These are phyloP conservation scores for Nematostella vectensis DNA, from an alignment of 92 coral and sea anemone species.

Conservation along the genomic window DNA sequence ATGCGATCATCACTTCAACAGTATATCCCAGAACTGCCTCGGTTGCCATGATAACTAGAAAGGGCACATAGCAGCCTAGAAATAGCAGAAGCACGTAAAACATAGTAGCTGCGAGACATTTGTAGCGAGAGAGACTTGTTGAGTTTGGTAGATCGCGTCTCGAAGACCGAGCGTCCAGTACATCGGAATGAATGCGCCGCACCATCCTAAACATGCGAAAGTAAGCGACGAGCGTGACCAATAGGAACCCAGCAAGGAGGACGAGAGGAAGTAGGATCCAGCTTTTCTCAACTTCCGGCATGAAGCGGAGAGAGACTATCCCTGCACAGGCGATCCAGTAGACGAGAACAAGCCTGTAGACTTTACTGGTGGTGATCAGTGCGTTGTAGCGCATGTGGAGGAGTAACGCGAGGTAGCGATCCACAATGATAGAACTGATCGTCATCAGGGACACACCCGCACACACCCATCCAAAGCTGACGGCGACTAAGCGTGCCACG, in stretches of 20 bases:
- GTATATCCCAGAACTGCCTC: constrained; percentile 15
- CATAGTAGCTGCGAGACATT: constrained; percentile 24
- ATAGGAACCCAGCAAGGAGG: constrained; percentile 2
- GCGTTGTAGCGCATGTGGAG: constrained; percentile 34
- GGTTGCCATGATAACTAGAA: constrained; percentile 14
- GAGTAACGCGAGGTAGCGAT: constrained; percentile 35
- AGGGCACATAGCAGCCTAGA: constrained; percentile 21
- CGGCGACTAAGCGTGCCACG: constrained; percentile 8
- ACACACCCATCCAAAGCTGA: constrained; percentile 23
- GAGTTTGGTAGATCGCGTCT: neutral
- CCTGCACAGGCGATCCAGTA: constrained; percentile 14
- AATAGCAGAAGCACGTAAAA: constrained; percentile 14
- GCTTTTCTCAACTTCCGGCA: neutral
- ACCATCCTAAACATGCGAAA: constrained; percentile 20
- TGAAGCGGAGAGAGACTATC: constrained; percentile 7
- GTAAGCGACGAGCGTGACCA: constrained; percentile 15
- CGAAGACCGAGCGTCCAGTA: neutral
- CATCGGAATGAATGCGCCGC: neutral
- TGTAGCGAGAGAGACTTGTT: neutral
- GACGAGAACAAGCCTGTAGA: neutral
- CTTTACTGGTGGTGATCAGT: constrained; percentile 21
- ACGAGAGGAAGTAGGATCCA: constrained; percentile 22
- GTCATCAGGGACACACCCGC: constrained; percentile 21
- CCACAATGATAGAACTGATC: constrained; percentile 14
- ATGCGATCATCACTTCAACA: constrained; percentile 14